A percentile compares a stretch with the other conserved stretches of the same genome.
Conservation (phyloP, 2,888 invertebrate species). For the Watsonalla cultraria region DNA sequence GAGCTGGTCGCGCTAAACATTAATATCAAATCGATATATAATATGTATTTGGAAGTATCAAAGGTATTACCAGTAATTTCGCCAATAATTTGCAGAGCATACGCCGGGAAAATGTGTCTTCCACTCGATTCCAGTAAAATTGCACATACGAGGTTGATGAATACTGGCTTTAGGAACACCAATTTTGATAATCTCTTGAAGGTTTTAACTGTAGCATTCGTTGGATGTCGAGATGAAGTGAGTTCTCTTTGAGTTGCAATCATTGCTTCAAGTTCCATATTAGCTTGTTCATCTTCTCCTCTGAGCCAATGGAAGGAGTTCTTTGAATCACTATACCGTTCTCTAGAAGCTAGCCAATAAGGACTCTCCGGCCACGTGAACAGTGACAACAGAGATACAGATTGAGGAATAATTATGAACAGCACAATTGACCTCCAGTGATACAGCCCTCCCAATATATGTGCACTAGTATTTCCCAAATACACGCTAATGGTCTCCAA, state of each 20-base stretch:
- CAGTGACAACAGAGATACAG: slow-evolving; percentile 8
- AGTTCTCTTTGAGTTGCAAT: slow-evolving; percentile 6
- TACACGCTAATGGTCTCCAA: slow-evolving; percentile 30
- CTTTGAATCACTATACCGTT: slow-evolving; percentile 23
- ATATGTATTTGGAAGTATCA: too few species aligned
- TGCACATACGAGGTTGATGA: too few species aligned
- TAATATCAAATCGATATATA: too few species aligned
- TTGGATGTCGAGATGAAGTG: too few species aligned
- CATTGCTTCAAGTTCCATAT: slow-evolving; percentile 23
- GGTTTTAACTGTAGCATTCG: too few species aligned
- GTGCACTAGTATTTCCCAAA: slow-evolving; percentile 36
- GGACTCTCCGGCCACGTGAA: slow-evolving; percentile 30
- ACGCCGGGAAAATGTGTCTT: too few species aligned
- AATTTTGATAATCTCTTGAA: too few species aligned
- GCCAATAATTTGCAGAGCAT: too few species aligned
- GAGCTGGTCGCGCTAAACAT: background rate
- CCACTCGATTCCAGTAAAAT: too few species aligned
- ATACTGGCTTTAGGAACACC: too few species aligned
- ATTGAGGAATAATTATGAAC: slow-evolving; percentile 18
- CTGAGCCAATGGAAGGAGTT: slow-evolving; percentile 24
- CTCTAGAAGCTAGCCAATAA: slow-evolving; percentile 28
- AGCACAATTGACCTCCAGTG: slow-evolving; percentile 20
- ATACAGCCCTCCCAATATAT: slow-evolving; percentile 33
- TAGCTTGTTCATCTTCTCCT: slow-evolving; percentile 15
- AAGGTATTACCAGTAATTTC: too few species aligned